phyloP scores from a whole-genome alignment of 2,888 invertebrate species.

The Caradrina clavipalpis region DNA sequence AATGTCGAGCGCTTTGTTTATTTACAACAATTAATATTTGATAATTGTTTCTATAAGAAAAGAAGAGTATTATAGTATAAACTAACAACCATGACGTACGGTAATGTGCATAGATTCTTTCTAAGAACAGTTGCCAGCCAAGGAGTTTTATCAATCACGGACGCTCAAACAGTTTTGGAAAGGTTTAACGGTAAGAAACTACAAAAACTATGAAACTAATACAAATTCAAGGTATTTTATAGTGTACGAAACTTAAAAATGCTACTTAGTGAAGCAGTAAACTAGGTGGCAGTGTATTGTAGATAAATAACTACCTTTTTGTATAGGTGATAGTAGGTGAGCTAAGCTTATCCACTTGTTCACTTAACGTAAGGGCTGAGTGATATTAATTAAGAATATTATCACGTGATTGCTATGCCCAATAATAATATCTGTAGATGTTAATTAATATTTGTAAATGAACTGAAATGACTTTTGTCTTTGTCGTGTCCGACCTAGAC shows the following conservation, averaged over 20 bases:
- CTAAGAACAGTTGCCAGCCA: constrained; percentile 81
- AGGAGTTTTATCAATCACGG: constrained; percentile 79
- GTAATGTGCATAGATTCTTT: constrained; percentile 77
- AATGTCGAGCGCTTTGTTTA: background rate
- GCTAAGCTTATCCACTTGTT: background rate
- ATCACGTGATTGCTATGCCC: too few relatives aligned
- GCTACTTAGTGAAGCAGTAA: background rate
- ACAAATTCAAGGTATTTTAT: background rate
- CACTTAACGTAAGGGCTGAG: background rate
- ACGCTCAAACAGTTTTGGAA: constrained; percentile 71
- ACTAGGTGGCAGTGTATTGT: too few relatives aligned
- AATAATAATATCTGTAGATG: too few relatives aligned
- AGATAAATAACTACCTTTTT: too few relatives aligned
- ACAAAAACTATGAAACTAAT: background rate
- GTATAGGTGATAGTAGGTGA: too few relatives aligned
- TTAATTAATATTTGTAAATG: too few relatives aligned
- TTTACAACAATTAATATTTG: background rate
- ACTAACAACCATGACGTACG: constrained; percentile 75
- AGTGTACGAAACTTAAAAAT: background rate
- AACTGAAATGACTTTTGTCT: too few relatives aligned
- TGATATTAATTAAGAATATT: background rate
- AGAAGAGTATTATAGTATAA: background rate
- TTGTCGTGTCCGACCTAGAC: too few relatives aligned
- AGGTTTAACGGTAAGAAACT: constrained; percentile 70
- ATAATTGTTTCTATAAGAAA: background rate